Conservation (phyloP, 1,140 invertebrate species). For the Lethocerus indicus region DNA sequence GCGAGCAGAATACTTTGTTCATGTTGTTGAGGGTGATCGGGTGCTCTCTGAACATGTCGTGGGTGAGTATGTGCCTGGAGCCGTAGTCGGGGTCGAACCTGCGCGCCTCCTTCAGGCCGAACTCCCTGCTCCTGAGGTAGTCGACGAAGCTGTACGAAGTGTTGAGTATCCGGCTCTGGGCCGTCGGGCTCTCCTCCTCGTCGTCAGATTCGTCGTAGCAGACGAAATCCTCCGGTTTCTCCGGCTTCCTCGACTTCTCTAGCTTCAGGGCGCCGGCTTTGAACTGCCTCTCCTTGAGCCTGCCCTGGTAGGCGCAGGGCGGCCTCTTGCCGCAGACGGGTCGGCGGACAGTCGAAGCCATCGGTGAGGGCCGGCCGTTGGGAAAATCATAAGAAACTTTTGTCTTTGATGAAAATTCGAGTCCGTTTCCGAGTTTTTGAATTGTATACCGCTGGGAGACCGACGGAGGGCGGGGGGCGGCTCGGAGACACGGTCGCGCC, state of each 20-base stretch:
- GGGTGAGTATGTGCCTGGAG: slow-evolving; percentile 67
- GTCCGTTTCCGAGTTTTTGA: no score
- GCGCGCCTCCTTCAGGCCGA: slow-evolving; percentile 47
- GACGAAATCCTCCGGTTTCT: slow-evolving; percentile 77
- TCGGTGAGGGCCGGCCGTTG: no score
- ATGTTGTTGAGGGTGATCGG: slow-evolving; percentile 64
- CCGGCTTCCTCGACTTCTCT: slow-evolving; percentile 55
- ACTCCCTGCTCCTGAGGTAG: slow-evolving; percentile 59
- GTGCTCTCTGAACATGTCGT: slow-evolving; percentile 74
- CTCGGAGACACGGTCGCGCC: no score
- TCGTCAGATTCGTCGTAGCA: slow-evolving; percentile 73
- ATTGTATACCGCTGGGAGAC: no score
- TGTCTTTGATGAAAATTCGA: no score
- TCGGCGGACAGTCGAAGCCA: slow-evolving; percentile 36
- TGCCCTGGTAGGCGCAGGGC: slow-evolving; percentile 45
- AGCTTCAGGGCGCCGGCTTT: slow-evolving; percentile 42
- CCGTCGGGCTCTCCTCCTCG: slow-evolving; percentile 57
- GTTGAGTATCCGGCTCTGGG: slow-evolving; percentile 48
- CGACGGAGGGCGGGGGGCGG: no score
- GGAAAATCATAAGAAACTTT: no score
- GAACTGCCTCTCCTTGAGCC: slow-evolving; percentile 51
- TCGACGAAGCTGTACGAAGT: slow-evolving; percentile 76
- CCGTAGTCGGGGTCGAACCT: slow-evolving; percentile 59
- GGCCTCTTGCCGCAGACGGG: slow-evolving; percentile 46
- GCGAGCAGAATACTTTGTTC: slow-evolving; percentile 93